A percentile compares a stretch with the other conserved stretches of the same genome.
Evolutionary conservation across 2,113 vertebrate species (phyloP).

Genomic region (Hirundichthys speculiger): DNA sequence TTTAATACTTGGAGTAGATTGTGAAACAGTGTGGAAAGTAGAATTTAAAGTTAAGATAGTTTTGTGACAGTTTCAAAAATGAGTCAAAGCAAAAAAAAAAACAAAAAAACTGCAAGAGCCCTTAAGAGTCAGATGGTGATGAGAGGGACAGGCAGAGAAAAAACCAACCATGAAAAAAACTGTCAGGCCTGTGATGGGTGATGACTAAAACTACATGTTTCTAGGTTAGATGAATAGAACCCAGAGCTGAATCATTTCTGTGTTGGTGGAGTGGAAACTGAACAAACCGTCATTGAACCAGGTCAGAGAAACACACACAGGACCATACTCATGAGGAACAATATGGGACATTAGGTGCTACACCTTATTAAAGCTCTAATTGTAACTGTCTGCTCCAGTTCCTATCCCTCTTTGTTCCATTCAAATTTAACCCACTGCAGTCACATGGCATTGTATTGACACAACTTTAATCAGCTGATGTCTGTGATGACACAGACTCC

Average conservation of each 20-base stretch:
- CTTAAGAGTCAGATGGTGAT: too few relatives aligned
- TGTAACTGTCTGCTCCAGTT: background rate
- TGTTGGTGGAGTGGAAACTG: background rate
- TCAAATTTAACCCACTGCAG: background rate
- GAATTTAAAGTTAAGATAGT: too few relatives aligned
- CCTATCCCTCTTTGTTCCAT: background rate
- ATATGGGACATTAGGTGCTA: slow-evolving; percentile 3
- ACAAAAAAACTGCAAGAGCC: too few relatives aligned
- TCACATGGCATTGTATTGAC: slow-evolving; percentile 13
- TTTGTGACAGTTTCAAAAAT: too few relatives aligned
- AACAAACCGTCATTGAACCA: background rate
- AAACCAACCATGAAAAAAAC: background rate
- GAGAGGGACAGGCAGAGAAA: too few relatives aligned
- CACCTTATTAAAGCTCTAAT: slow-evolving; percentile 20
- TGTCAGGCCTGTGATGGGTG: background rate
- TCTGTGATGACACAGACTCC: slow-evolving; percentile 46
- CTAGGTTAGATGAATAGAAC: background rate
- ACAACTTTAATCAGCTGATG: background rate
- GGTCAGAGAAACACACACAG: background rate
- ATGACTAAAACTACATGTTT: background rate
- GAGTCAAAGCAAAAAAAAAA: too few relatives aligned
- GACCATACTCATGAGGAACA: background rate
- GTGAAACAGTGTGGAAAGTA: too few relatives aligned
- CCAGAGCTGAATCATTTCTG: background rate
- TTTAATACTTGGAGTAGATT: too few relatives aligned